Percentiles rank a stretch among this genome's conserved stretches.
Conservation (phyloP, 2,113 vertebrate genomes). For the Sigmodon hispidus region DNA sequence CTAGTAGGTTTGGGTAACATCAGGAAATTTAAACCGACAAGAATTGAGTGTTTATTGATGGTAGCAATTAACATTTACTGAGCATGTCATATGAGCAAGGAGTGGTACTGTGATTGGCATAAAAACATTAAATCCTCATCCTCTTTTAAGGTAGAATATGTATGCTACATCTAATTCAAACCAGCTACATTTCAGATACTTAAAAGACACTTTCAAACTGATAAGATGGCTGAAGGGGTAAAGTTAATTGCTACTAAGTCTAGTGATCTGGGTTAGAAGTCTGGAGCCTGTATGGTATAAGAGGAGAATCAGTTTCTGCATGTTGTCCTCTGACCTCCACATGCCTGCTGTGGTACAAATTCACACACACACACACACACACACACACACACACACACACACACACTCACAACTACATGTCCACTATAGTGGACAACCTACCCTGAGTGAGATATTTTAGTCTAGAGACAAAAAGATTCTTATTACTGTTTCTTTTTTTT, state of each 20-base stretch:
- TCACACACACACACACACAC: background rate
- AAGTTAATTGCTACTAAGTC: background rate
- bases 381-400: background rate
- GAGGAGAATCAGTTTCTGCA: background rate
- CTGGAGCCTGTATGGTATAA: background rate
- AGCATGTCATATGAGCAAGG: background rate
- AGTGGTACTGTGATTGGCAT: background rate
- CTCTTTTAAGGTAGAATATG: background rate
- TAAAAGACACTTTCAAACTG: background rate
- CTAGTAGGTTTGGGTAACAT: background rate
- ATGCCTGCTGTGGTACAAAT: background rate
- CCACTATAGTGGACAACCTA: background rate
- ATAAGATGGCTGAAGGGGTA: background rate
- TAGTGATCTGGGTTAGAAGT: background rate
- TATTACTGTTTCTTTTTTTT: background rate
- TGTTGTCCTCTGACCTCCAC: background rate
- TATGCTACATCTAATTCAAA: slow-evolving; percentile 19
- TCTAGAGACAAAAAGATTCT: background rate
- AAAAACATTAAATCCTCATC: background rate
- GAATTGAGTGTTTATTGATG: slow-evolving; percentile 12
- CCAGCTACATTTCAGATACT: background rate
- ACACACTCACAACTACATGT: background rate
- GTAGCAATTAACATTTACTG: background rate
- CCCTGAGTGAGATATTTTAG: background rate
- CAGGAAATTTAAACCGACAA: background rate